phyloP scores from a whole-genome alignment of 2,113 vertebrate species.

The Pseudorhombus dupliciocellatus region DNA sequence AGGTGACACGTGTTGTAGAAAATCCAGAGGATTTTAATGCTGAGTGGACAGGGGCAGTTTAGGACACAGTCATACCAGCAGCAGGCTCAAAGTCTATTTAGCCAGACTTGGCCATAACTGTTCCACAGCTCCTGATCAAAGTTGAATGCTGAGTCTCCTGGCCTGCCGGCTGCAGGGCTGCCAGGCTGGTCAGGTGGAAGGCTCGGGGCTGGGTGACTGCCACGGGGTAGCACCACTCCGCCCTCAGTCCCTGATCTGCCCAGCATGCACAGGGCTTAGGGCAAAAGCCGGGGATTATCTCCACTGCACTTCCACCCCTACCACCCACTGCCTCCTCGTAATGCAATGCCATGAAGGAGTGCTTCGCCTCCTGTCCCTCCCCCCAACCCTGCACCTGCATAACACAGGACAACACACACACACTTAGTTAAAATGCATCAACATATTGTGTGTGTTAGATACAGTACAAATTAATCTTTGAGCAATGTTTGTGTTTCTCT shows the following conservation, averaged over 20 bases:
- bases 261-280: conserved; percentile 85
- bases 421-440: neutral
- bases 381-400: conserved; percentile 32
- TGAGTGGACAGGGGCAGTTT: conserved; percentile 36
- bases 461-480: neutral
- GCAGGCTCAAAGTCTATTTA: conserved; percentile 41
- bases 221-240: conserved; percentile 85
- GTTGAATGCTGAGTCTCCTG: conserved; percentile 52
- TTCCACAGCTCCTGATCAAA: conserved; percentile 38
- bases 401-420: neutral
- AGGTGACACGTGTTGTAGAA: conserved; percentile 1
- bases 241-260: conserved; percentile 83
- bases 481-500: neutral
- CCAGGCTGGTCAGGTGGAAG: conserved; percentile 81
- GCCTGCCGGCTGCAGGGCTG: conserved; percentile 64
- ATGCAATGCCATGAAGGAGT: conserved; percentile 7
- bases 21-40: neutral
- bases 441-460: too few species aligned
- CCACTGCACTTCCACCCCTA: conserved; percentile 76
- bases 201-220: conserved; percentile 82
- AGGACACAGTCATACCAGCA: conserved; percentile 41
- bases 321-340: conserved; percentile 64
- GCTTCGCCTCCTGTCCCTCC: conserved; percentile 6
- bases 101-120: conserved; percentile 32
- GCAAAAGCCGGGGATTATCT: conserved; percentile 85